Percentiles rank a stretch among this genome's conserved stretches.
Conservation (phyloP, 1,140 invertebrate species). For the Drosophila rhopaloa region DNA sequence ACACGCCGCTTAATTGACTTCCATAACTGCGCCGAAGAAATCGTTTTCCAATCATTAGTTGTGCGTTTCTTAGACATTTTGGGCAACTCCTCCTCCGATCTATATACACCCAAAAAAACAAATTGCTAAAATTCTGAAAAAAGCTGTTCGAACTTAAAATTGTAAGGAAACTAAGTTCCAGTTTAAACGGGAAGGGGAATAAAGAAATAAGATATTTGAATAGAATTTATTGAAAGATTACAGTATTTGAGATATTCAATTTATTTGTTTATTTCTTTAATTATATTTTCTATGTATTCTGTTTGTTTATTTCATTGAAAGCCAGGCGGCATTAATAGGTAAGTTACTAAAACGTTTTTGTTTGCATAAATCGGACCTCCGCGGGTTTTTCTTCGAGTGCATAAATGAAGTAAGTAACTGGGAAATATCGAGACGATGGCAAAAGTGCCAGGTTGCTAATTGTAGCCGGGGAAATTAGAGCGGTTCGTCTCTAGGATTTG, state of each 20-base stretch:
- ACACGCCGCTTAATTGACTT: conserved; percentile 76
- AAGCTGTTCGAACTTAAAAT: not conserved
- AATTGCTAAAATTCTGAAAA: not conserved
- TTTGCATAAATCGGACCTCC: not conserved
- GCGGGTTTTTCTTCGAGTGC: conserved; percentile 3
- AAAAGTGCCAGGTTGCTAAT: conserved; percentile 77
- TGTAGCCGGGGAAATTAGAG: conserved; percentile 53
- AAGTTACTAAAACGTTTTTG: not conserved
- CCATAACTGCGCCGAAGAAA: conserved; percentile 51
- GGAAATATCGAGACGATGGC: conserved; percentile 72
- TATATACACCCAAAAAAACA: not conserved
- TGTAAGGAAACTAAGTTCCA: no score
- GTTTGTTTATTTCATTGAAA: not conserved
- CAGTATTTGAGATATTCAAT: no score
- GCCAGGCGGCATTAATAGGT: not conserved
- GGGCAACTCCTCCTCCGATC: conserved; percentile 14
- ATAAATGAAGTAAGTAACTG: conserved; percentile 17
- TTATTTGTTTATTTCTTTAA: no score
- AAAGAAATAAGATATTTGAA: no score
- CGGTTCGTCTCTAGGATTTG: conserved; percentile 42
- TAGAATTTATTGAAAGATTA: no score
- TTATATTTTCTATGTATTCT: not conserved
- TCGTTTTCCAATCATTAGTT: conserved; percentile 71
- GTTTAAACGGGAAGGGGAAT: no score
- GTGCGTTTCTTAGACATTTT: conserved; percentile 14